Evolutionary conservation across 1,140 invertebrate species (phyloP).

Genomic region (Mercenaria mercenaria): DNA sequence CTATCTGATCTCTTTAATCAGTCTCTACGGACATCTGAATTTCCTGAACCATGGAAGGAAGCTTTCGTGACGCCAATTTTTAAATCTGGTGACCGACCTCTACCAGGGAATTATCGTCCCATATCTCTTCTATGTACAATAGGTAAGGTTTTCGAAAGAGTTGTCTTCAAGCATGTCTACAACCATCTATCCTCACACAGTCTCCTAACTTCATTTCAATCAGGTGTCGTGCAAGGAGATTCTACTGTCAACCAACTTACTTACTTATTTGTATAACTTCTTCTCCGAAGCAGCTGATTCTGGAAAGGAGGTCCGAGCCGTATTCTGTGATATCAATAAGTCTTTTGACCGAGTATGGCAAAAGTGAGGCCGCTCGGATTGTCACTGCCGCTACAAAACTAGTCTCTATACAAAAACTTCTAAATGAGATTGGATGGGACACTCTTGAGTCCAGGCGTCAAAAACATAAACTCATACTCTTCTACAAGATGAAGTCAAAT

Average conservation of each 20-base stretch:
- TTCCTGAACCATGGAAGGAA: neutral
- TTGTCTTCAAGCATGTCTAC: conserved; percentile 1
- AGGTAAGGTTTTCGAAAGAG: conserved; percentile 35
- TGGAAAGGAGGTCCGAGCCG: conserved; percentile 34
- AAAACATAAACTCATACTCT: too few species aligned
- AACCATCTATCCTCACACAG: neutral
- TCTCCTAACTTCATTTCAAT: conserved; percentile 21
- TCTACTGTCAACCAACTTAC: conserved; percentile 36
- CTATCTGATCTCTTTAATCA: neutral
- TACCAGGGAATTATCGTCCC: neutral
- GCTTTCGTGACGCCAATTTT: neutral
- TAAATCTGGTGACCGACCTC: neutral
- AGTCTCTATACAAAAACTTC: too few species aligned
- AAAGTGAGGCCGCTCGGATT: neutral
- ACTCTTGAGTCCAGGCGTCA: too few species aligned
- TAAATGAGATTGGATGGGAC: too few species aligned
- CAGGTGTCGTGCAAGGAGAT: conserved; percentile 5
- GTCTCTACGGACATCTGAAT: neutral
- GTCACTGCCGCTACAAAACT: neutral
- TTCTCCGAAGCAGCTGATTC: neutral
- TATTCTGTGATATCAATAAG: conserved; percentile 45
- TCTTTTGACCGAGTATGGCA: conserved; percentile 35
- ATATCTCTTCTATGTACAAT: neutral
- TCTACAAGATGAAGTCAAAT: too few species aligned
- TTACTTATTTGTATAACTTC: conserved; percentile 7